phyloP scores from a whole-genome alignment of 2,888 invertebrate genomes.

The Diarsia brunnea region DNA sequence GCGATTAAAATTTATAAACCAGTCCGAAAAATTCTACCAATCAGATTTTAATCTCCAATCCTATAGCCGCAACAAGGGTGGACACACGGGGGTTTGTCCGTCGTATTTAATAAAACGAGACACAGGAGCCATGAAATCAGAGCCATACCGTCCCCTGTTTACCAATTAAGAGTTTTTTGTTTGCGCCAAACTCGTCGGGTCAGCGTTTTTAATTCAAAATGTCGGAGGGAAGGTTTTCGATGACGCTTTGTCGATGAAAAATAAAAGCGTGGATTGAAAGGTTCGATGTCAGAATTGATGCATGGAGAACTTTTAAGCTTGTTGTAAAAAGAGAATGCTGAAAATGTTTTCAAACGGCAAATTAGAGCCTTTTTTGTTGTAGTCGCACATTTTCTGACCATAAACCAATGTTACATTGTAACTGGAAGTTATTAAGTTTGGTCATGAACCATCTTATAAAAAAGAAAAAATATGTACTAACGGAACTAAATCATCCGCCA shows the following conservation, averaged over 20 bases:
- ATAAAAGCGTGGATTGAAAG: slow-evolving; percentile 14
- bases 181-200: slow-evolving; percentile 70
- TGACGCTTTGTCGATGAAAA: slow-evolving; percentile 57
- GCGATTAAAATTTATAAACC: too few species aligned
- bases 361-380: too few species aligned
- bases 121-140: slow-evolving; percentile 68
- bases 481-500: too few species aligned
- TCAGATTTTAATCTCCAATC: slow-evolving; percentile 23
- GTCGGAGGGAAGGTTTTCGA: slow-evolving; percentile 66
- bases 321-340: neutral
- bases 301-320: neutral
- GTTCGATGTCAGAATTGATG: slow-evolving; percentile 10
- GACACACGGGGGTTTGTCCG: slow-evolving; percentile 23
- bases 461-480: too few species aligned
- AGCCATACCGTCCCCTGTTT: slow-evolving; percentile 77
- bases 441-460: too few species aligned
- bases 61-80: neutral
- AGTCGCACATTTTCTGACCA: too few species aligned
- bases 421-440: too few species aligned
- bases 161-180: slow-evolving; percentile 81
- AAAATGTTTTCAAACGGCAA: neutral
- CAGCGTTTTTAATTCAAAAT: slow-evolving; percentile 71
- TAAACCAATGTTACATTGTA: too few species aligned
- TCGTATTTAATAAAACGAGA: slow-evolving; percentile 66
- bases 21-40: neutral